These are phyloP conservation scores for Timandra comae DNA, from an alignment of 2,888 invertebrate species.

Conservation along the genomic window DNA sequence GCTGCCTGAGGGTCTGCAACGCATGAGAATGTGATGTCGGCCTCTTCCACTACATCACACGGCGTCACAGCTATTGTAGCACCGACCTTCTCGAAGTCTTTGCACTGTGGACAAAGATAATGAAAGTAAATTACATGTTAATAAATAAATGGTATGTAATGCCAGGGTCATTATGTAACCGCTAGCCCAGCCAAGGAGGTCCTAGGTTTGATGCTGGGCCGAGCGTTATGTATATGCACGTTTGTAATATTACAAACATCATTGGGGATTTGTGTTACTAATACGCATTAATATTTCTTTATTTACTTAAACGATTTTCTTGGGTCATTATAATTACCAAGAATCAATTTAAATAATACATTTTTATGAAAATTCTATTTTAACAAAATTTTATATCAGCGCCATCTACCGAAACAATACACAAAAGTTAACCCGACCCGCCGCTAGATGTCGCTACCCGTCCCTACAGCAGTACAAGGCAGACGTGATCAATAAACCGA, in stretches of 20 bases:
- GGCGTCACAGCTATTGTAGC: constrained; percentile 92
- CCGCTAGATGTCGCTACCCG: constrained; percentile 49
- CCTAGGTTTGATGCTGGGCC: no score
- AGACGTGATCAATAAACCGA: constrained; percentile 41
- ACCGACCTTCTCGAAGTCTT: constrained; percentile 90
- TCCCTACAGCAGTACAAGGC: constrained; percentile 22
- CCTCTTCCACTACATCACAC: constrained; percentile 92
- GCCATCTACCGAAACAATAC: constrained; percentile 38
- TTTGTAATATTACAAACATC: no score
- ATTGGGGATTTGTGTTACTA: no score
- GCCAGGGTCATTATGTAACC: no score
- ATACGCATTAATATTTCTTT: no score
- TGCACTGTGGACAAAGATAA: constrained; percentile 79
- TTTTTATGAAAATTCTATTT: no score
- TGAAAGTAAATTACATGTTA: constrained; percentile 9
- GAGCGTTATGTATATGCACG: no score
- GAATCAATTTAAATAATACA: no score
- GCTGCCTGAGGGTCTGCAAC: constrained; percentile 95
- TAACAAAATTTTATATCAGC: constrained; percentile 14
- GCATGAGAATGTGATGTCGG: constrained; percentile 97
- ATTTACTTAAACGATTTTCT: no score
- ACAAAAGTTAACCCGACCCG: constrained; percentile 11
- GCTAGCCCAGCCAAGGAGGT: no score
- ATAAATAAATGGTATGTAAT: no score
- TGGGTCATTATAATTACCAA: no score